These are phyloP conservation scores for Acanthopagrus latus DNA, from an alignment of 2,797 vertebrate species.

Conservation along the genomic window DNA sequence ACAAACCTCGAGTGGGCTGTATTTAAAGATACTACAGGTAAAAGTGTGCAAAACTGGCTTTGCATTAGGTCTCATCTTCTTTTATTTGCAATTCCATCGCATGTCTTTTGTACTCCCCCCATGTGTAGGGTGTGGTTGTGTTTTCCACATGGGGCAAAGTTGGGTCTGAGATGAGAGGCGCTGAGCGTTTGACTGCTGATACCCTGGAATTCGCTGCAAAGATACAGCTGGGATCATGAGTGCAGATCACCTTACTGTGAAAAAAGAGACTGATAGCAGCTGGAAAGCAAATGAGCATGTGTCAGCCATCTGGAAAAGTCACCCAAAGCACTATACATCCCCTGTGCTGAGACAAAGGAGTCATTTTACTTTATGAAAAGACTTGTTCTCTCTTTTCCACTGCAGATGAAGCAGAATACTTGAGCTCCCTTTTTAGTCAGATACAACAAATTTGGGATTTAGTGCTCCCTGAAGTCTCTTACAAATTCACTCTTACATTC, in stretches of 20 bases:
- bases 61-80: conserved; percentile 14
- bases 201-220: conserved; percentile 74
- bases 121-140: conserved; percentile 37
- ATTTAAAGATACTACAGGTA: not conserved
- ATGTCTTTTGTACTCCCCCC: conserved; percentile 30
- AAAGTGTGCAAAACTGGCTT: not conserved
- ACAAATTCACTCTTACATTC: conserved; percentile 13
- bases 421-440: conserved; percentile 26
- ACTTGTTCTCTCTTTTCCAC: conserved; percentile 34
- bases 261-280: conserved; percentile 78
- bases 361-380: conserved; percentile 72
- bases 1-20: not conserved
- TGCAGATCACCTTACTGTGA: conserved; percentile 82
- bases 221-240: conserved; percentile 76
- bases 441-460: conserved; percentile 15
- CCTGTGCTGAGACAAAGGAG: conserved; percentile 74
- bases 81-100: conserved; percentile 13
- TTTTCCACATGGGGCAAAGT: conserved; percentile 72
- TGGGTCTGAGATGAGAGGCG: conserved; percentile 56
- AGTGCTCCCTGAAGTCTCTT: not conserved
- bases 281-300: conserved; percentile 82
- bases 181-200: conserved; percentile 68
- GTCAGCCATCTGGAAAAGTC: conserved; percentile 83
- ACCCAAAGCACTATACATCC: conserved; percentile 72
- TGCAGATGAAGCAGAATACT: conserved; percentile 42